A percentile compares a stretch with the other conserved stretches of the same genome.
Evolutionary conservation across 2,797 vertebrate genomes (phyloP).

Genomic region (Fistularia tabacaria): DNA sequence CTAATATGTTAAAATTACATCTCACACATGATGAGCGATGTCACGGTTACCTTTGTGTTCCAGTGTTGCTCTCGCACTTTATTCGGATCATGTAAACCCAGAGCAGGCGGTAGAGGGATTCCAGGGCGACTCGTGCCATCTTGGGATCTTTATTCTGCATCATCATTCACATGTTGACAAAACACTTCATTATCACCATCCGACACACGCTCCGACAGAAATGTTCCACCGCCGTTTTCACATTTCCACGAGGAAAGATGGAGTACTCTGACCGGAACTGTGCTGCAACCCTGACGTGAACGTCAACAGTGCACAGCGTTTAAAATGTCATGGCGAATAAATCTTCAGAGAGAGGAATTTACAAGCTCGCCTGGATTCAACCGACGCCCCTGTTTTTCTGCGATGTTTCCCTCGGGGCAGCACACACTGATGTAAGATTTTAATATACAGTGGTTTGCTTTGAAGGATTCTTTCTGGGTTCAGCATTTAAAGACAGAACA

Average conservation of each 20-base stretch:
- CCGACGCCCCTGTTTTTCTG: conserved; percentile 11
- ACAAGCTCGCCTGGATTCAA: not conserved
- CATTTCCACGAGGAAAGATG: too few relatives aligned
- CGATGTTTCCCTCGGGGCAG: conserved; percentile 16
- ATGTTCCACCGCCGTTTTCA: too few relatives aligned
- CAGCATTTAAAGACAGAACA: too few relatives aligned
- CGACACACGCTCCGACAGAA: not conserved
- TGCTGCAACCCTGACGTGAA: too few relatives aligned
- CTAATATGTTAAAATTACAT: not conserved
- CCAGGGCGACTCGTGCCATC: conserved; percentile 97
- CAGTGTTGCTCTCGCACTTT: conserved; percentile 99
- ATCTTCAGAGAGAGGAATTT: too few relatives aligned
- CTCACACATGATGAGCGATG: not conserved
- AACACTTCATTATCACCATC: not conserved
- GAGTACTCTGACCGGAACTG: too few relatives aligned
- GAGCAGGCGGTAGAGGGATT: conserved; percentile 94
- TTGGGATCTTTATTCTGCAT: conserved; percentile 95
- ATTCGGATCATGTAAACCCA: conserved; percentile 99
- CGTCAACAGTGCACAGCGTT: too few relatives aligned
- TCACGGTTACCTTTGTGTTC: conserved; percentile 89
- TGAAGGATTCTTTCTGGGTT: too few relatives aligned
- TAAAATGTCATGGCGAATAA: too few relatives aligned
- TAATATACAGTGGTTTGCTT: not conserved
- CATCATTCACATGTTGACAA: conserved; percentile 11
- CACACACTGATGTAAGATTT: not conserved